phyloP scores from a whole-genome alignment of 2,797 vertebrate genomes.

The Enteromius argenteus region DNA sequence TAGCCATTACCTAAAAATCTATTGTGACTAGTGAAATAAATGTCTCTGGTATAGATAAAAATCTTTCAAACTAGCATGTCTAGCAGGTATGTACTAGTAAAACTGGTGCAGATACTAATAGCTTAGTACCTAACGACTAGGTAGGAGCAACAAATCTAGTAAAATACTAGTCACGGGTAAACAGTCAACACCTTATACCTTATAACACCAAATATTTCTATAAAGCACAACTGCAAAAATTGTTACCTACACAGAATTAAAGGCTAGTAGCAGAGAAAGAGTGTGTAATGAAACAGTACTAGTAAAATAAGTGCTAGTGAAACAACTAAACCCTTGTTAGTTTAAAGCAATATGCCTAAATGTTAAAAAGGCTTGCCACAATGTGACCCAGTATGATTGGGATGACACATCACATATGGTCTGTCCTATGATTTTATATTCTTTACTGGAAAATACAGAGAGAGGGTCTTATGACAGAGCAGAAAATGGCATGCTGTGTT shows the following conservation, averaged over 20 bases:
- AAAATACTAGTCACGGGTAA: not conserved
- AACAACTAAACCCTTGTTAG: not conserved
- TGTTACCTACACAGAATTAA: not conserved
- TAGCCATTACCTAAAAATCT: not conserved
- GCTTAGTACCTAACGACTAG: not conserved
- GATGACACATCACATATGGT: constrained; percentile 35
- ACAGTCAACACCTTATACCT: no score
- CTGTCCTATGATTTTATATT: not conserved
- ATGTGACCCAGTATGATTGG: not conserved
- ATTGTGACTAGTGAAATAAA: not conserved
- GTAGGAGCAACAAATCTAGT: not conserved
- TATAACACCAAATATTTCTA: not conserved
- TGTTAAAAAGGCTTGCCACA: constrained; percentile 27
- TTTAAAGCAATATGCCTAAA: not conserved
- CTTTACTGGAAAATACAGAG: not conserved
- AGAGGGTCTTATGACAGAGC: constrained; percentile 49
- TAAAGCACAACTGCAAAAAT: not conserved
- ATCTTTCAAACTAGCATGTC: not conserved
- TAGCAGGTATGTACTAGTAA: constrained; percentile 1
- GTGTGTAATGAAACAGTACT: not conserved
- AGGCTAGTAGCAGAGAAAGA: no score
- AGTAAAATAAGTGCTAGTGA: not conserved
- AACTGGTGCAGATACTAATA: not conserved
- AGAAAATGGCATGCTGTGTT: constrained; percentile 40
- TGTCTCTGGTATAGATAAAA: not conserved